Conservation (phyloP, 37 sponge, comb jelly and placozoan genomes). For the Halisarca cf. caerulea region DNA sequence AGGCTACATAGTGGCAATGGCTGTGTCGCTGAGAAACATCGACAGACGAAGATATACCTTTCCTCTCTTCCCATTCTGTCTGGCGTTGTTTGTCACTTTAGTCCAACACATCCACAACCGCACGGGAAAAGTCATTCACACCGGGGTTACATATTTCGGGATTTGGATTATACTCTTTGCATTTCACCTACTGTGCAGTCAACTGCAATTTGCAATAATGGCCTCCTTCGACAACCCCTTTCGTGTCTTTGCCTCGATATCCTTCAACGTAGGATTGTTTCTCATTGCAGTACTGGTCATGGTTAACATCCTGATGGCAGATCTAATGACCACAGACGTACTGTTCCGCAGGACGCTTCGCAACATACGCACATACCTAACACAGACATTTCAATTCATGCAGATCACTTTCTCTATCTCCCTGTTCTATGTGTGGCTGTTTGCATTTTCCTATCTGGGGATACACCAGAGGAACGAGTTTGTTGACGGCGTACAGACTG, state of each 20-base stretch:
- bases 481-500: constrained; percentile 16
- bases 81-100: neutral
- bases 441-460: neutral
- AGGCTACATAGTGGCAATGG: constrained; percentile 10
- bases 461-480: constrained; percentile 11
- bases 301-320: neutral
- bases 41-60: neutral
- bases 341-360: neutral
- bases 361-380: neutral
- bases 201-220: constrained; percentile 12
- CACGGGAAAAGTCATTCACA: neutral
- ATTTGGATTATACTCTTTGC: neutral
- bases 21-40: neutral
- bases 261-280: neutral
- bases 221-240: constrained; percentile 27
- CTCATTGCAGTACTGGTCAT: neutral
- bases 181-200: neutral
- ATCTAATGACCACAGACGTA: neutral
- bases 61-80: neutral
- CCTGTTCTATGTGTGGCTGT: neutral
- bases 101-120: neutral
- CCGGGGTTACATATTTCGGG: neutral
- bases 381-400: neutral
- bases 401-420: neutral
- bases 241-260: neutral